Percentiles rank a stretch among this genome's conserved stretches.
phyloP scores from a whole-genome alignment of 1,140 invertebrate genomes.

The Ceratina calcarata region DNA sequence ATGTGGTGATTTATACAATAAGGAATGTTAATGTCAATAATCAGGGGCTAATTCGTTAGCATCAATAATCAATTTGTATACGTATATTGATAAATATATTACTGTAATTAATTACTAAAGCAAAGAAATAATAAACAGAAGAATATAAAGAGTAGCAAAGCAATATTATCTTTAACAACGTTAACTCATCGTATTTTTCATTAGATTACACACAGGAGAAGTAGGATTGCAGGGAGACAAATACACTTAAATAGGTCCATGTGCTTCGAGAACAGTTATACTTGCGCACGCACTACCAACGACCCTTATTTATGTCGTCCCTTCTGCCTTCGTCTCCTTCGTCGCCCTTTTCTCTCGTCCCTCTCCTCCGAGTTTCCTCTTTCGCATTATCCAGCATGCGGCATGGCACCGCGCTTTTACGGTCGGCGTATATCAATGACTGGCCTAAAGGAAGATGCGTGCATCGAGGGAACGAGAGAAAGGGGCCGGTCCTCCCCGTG shows the following conservation, averaged over 20 bases:
- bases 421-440: constrained; percentile 74
- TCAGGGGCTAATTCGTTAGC: no score
- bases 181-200: no score
- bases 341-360: constrained; percentile 59
- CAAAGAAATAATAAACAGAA: not conserved
- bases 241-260: constrained; percentile 6
- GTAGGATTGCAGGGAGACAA: constrained; percentile 7
- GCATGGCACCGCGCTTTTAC: constrained; percentile 66
- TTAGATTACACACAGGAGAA: not conserved
- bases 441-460: constrained; percentile 53
- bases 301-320: constrained; percentile 70
- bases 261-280: constrained; percentile 66
- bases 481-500: constrained; percentile 46
- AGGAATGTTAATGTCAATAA: no score
- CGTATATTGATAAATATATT: no score
- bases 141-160: not conserved
- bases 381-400: constrained; percentile 63
- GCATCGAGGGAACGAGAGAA: constrained; percentile 20
- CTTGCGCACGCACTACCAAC: constrained; percentile 49
- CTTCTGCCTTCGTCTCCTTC: constrained; percentile 46
- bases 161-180: constrained; percentile 47
- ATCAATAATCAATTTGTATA: no score
- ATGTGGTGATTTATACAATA: no score
- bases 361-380: constrained; percentile 53
- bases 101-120: not conserved